Evolutionary conservation across 2,888 invertebrate genomes (phyloP).

Genomic region (Scaptomyza cyrtandrae): DNA sequence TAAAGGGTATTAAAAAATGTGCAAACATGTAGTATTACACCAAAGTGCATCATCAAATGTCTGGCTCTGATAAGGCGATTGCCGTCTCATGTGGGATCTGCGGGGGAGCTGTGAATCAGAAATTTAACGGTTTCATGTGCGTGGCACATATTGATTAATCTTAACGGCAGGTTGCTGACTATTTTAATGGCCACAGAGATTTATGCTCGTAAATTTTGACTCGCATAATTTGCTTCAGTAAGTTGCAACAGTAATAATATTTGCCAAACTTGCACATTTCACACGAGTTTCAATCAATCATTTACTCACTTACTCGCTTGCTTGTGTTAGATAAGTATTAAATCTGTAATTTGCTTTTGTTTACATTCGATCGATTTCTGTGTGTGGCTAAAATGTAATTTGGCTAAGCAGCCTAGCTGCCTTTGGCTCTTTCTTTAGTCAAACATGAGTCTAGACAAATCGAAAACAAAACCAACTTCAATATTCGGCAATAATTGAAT

Average conservation of each 20-base stretch:
- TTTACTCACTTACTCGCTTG: not conserved
- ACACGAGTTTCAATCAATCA: conserved; percentile 29
- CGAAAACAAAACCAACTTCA: conserved; percentile 76
- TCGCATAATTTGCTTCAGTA: conserved; percentile 31
- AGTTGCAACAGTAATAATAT: conserved; percentile 31
- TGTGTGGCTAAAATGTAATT: conserved; percentile 60
- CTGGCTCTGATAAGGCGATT: conserved; percentile 46
- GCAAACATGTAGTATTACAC: conserved; percentile 17
- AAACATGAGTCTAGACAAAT: conserved; percentile 74
- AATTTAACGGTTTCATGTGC: conserved; percentile 46
- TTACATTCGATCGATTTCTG: conserved; percentile 44
- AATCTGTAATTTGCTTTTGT: conserved; percentile 22
- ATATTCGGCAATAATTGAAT: conserved; percentile 75
- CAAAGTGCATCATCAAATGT: conserved; percentile 31
- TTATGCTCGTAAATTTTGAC: conserved; percentile 44
- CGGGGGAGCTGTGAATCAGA: conserved; percentile 15
- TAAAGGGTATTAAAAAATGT: conserved; percentile 41
- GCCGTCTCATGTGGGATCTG: not conserved
- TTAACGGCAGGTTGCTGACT: conserved; percentile 42
- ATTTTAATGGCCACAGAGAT: conserved; percentile 47
- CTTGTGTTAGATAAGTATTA: conserved; percentile 1
- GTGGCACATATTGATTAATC: conserved; percentile 69
- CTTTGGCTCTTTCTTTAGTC: conserved; percentile 29
- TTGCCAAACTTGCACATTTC: conserved; percentile 31
- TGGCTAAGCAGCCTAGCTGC: conserved; percentile 60